Evolutionary conservation across 2,888 invertebrate species (phyloP), one percentile per base, ranked within the genome.

Genomic region (Heliconius hortense): DNA sequence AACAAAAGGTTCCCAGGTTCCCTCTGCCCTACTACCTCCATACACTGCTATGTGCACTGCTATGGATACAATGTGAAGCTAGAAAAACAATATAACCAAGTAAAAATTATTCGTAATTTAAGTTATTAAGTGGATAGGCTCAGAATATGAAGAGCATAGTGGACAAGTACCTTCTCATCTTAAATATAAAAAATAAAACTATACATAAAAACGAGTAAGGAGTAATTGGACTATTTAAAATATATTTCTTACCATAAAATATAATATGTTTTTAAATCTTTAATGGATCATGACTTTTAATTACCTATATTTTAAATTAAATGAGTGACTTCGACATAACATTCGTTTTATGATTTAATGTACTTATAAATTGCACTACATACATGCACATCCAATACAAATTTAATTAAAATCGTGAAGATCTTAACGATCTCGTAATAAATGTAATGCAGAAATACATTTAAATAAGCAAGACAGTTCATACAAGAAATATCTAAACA

Each of bases 391-490:
- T 68, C 28, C n/a, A 31, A 69, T 15, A 24, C n/a, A 13, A 35
- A 66, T 66, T 66, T 66, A 66, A 66, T 66, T 66, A 24, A 43
- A 66, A 24, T 66, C 66, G 66, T 66, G 66, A 39, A 39, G 18
- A 35, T 7, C 24, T n/a, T 53, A 56, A 56, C 15, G 8, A 15
- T n/a, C 8, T 24, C 18, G 4, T 67, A 26, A 67, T 56, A 56
- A 31, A 56, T 69, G 69, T 35, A 56, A 35, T 31, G 56, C 26
- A 39, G 35, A 60, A 26, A 73, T 60, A 75, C 70, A 73, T 75
- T 75, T 66, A 77, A 72, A 75, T 77, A 68, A 64, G 56, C 62
- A 69, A 70, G 39, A 77, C 70, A 74, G 72, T 69, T 72, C 59
- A 72, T 21, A 71, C 48, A 72, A n/a, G 72, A 39, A 78, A 68